These are phyloP conservation scores for Pseudochirops cupreus DNA, from an alignment of 2,797 vertebrate genomes.

Conservation along the genomic window DNA sequence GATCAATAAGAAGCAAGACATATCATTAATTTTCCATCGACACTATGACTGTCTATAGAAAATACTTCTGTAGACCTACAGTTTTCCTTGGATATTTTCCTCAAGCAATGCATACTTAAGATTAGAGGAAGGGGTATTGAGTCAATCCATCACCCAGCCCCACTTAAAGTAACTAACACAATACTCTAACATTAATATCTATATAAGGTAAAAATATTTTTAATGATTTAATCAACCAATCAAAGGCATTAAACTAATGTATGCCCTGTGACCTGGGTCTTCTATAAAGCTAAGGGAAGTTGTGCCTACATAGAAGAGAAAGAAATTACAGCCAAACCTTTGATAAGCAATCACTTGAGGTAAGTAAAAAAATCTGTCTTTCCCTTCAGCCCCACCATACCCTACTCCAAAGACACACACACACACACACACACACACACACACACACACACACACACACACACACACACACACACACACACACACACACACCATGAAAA, in stretches of 20 bases:
- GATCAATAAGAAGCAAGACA: too few relatives aligned
- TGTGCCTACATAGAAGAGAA: background rate
- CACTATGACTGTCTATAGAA: too few relatives aligned
- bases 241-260: background rate
- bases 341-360: background rate
- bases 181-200: too few relatives aligned
- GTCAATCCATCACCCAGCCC: background rate
- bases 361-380: background rate
- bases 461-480: too few relatives aligned
- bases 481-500: background rate
- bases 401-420: too few relatives aligned
- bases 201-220: background rate
- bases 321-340: background rate
- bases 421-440: too few relatives aligned
- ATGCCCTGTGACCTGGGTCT: background rate
- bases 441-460: too few relatives aligned
- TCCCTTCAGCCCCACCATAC: background rate
- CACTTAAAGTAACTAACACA: background rate
- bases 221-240: background rate
- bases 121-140: background rate
- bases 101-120: background rate
- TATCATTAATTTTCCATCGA: too few relatives aligned
- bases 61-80: too few relatives aligned
- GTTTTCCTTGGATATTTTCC: background rate
- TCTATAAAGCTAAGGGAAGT: background rate